These are phyloP conservation scores for Phoenoteleia sp. DNA, from an alignment of 2,888 invertebrate genomes.

Conservation along the genomic window DNA sequence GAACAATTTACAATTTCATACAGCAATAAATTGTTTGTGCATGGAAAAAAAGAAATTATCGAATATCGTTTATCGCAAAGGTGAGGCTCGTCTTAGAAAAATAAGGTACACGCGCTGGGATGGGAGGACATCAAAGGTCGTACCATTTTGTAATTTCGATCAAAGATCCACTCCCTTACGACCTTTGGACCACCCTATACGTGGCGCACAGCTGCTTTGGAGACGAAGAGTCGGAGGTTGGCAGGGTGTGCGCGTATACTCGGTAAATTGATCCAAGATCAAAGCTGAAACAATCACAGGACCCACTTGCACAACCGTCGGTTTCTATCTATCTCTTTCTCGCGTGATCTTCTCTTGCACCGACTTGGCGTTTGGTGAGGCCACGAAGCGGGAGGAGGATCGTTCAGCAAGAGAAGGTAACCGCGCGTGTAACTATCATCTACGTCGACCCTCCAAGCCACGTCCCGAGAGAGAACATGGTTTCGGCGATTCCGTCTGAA, in stretches of 20 bases:
- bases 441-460: constrained; percentile 66
- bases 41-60: constrained; percentile 44
- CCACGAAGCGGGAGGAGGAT: constrained; percentile 67
- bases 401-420: constrained; percentile 80
- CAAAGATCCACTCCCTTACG: constrained; percentile 65
- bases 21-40: too few relatives aligned
- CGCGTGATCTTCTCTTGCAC: constrained; percentile 54
- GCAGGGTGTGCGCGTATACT: constrained; percentile 82
- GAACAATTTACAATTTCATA: too few relatives aligned
- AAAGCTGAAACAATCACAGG: constrained; percentile 86
- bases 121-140: constrained; percentile 70
- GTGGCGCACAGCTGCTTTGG: constrained; percentile 71
- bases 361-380: constrained; percentile 60
- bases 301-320: constrained; percentile 79
- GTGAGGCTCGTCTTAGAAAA: constrained; percentile 45
- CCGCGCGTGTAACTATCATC: constrained; percentile 84
- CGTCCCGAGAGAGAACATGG: constrained; percentile 63
- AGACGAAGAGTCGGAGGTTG: constrained; percentile 79
- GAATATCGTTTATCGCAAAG: constrained; percentile 60
- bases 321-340: constrained; percentile 65
- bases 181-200: constrained; percentile 65
- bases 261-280: constrained; percentile 87
- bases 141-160: constrained; percentile 70
- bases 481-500: constrained; percentile 61
- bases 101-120: constrained; percentile 42